A percentile compares a stretch with the other conserved stretches of the same genome.
Evolutionary conservation across 2,113 vertebrate species (phyloP).

Genomic region (Casuarius casuarius): DNA sequence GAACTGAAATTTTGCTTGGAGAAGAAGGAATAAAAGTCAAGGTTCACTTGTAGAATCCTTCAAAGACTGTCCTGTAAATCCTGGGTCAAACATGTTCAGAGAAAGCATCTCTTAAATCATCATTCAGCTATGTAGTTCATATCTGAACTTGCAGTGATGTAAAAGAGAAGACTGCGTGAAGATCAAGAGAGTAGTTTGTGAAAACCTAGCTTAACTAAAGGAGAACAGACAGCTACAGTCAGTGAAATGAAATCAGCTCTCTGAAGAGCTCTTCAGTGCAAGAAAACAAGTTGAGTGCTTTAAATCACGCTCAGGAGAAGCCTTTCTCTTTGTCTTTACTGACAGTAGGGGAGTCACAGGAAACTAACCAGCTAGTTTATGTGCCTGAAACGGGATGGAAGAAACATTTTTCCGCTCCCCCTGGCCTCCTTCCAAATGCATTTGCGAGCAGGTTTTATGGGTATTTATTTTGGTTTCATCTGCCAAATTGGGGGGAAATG

Average conservation of each 20-base stretch:
- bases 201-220: neutral
- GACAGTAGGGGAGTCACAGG: neutral
- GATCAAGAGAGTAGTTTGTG: neutral
- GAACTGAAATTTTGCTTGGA: neutral
- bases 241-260: neutral
- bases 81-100: neutral
- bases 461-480: too few species aligned
- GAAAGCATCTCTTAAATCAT: neutral
- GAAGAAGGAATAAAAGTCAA: neutral
- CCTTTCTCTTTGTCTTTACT: neutral
- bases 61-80: neutral
- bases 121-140: neutral
- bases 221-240: neutral
- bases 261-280: neutral
- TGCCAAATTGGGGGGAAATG: too few species aligned
- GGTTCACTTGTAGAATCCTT: neutral
- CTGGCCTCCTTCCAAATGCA: neutral
- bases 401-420: neutral
- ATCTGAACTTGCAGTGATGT: neutral
- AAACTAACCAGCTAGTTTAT: neutral
- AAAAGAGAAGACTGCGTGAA: neutral
- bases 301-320: neutral
- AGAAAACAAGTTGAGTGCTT: neutral
- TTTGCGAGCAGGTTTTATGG: too few species aligned
- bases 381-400: neutral